Base-by-base conservation (phyloP, 2,797 vertebrate species). In the Australoheros facetus region DNA sequence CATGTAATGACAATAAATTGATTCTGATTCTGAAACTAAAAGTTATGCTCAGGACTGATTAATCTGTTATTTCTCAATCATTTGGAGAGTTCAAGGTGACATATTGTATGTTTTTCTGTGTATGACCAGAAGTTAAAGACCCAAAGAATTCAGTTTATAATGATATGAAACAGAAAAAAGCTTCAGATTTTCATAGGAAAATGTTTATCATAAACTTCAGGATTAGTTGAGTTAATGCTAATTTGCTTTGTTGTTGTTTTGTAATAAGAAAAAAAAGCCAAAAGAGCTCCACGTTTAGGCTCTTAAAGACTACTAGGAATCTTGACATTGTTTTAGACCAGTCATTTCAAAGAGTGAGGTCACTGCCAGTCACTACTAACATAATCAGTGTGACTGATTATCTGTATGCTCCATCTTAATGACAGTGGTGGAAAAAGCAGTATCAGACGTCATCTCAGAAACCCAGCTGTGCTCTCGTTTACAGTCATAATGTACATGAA, bases 331-430 rank as follows among this genome's bases (percentile, higher is more conserved):
- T 81, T 87, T 81, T 76, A 70, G 75, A 73, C 12, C 66, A 75
- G 59, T 81, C 72, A 37, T 77, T 51, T 80, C 37, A 51, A 4
- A 51, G 48, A 77, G 23, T 74, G 75, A 86, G 79, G 82, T 84
- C 85, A 81, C 71, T 84, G 83, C 64, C 88, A 86, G 83, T 83
- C 82, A 86, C 77, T 78, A 42, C 77, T 88, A 90, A 91, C 75
- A 66, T 74, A 89, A 93, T 91, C 78, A 87, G 53, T 7, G 57
- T 45, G 71, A 78, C 56, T 78, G 85, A 90, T 88, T 89, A 90
- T 89, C 84, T 82, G 71, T 66, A 37, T 7, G 30, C 82, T 71
- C 73, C 83, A 87, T 91, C 91, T 91, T 83, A 87, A 91, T 89
- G 80, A 83, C 57, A 70, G 75, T 17, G 73, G 21, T 79, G 69